These are phyloP conservation scores for Centropristis striata DNA, from an alignment of 2,113 vertebrate genomes.

Conservation along the genomic window DNA sequence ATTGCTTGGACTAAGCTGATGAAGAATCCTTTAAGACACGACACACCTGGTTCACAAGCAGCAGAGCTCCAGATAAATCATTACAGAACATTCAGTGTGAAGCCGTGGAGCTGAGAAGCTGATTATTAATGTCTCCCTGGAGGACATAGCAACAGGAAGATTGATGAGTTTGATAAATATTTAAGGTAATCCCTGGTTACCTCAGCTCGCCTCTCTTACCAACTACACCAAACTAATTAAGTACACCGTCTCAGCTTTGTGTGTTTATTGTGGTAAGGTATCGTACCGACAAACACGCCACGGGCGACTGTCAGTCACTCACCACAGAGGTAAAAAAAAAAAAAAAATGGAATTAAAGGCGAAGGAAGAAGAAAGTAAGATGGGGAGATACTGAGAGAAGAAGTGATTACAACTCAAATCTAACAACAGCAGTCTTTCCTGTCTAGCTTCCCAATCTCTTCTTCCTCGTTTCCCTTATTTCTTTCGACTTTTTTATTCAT, in stretches of 20 bases:
- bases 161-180: conserved; percentile 75
- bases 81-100: conserved; percentile 44
- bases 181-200: conserved; percentile 72
- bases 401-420: neutral
- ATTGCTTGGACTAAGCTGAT: conserved; percentile 5
- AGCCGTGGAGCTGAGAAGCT: conserved; percentile 10
- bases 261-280: conserved; percentile 23
- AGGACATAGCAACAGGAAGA: conserved; percentile 71
- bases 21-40: neutral
- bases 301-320: conserved; percentile 42
- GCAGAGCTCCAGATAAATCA: conserved; percentile 59
- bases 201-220: conserved; percentile 3
- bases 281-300: conserved; percentile 28
- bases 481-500: neutral
- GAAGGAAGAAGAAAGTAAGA: neutral
- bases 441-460: neutral
- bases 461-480: neutral
- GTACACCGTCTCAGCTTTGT: conserved; percentile 1
- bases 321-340: neutral
- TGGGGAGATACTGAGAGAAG: neutral
- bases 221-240: conserved; percentile 51
- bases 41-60: conserved; percentile 10
- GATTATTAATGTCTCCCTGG: conserved; percentile 53
- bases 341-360: conserved; percentile 18
- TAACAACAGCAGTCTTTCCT: neutral